Base-by-base conservation (phyloP, 2,113 vertebrate genomes). In the Coturnix japonica region DNA sequence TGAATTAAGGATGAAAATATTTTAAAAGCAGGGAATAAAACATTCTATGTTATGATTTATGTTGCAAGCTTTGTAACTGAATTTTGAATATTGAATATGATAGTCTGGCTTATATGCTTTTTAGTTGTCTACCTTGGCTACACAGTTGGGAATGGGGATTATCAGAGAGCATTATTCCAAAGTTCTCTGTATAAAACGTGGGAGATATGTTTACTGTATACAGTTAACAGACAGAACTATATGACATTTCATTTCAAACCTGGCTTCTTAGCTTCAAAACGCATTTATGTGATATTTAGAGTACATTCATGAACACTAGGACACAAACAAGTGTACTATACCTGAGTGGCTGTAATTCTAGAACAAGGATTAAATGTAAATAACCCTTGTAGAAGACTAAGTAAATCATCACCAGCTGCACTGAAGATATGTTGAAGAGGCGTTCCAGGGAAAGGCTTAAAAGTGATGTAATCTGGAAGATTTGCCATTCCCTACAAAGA, bases 391-490 rank as follows among this genome's bases (percentile, higher is more conserved):
- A 99, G 96, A 47, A 99, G 98, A 72, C 96, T 98, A 7, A 99
- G 97, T 51, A 99, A 96, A 96, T 99, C 99, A 15, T 99, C 98
- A 60, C 98, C 98, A 74, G 99, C 99, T 17, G 99, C 99, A 92
- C 97, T 99, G 96, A 99, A 99, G 97, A 99, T 99, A 96, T 99
- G 98, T 4, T 99, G 99, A 91, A 99, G 96, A 1, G 98, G 98
- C 74, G 98, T 99, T 71, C 99, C 99, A 66, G 98, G 98, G 90
- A 99, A 99, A 90, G 97, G 96, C 91, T 99, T 99, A 96, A 99
- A 99, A 3, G 98, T 98, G 78, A 99, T 98, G 30, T 99, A 99
- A 97, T 99, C 99, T 82, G 99, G 99, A 72, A 99, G 98, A 97
- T 94, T 99, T 12, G 89, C 98, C 98, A 99, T 97, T 5, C 98